A percentile compares a stretch with the other conserved stretches of the same genome.
These are phyloP conservation scores for Prorops nasuta DNA, from an alignment of 1,140 invertebrate genomes.

Conservation along the genomic window DNA sequence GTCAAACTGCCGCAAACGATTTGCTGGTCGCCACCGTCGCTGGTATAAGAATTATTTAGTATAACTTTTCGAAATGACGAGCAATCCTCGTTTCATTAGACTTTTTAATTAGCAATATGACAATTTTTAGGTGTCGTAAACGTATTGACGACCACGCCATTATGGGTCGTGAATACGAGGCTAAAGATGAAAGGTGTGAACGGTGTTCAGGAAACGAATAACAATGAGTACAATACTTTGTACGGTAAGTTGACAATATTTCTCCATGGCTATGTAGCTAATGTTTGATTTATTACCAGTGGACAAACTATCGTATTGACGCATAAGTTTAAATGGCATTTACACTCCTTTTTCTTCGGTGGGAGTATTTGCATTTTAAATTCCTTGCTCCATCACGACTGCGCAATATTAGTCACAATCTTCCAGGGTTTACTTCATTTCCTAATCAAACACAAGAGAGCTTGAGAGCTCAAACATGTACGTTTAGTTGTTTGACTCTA, in stretches of 20 bases:
- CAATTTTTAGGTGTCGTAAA: conserved; percentile 68
- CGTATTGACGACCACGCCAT: conserved; percentile 80
- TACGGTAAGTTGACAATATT: conserved; percentile 48
- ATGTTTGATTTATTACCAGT: too few relatives aligned
- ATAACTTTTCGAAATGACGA: neutral
- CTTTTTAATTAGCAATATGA: conserved; percentile 6
- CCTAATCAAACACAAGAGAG: too few relatives aligned
- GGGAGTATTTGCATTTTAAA: too few relatives aligned
- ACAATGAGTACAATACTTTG: conserved; percentile 55
- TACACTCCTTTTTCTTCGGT: too few relatives aligned
- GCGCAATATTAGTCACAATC: too few relatives aligned
- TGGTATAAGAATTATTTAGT: conserved; percentile 58
- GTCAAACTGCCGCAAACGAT: conserved; percentile 68
- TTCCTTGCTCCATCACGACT: too few relatives aligned
- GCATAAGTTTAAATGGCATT: too few relatives aligned
- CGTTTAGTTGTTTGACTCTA: too few relatives aligned
- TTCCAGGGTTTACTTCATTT: too few relatives aligned
- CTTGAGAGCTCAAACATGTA: too few relatives aligned
- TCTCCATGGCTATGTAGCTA: too few relatives aligned
- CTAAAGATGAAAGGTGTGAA: conserved; percentile 71
- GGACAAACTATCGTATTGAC: too few relatives aligned
- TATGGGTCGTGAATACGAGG: conserved; percentile 90
- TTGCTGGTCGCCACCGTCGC: conserved; percentile 77
- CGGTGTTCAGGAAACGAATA: conserved; percentile 22
- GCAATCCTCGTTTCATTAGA: neutral